Percentiles rank a stretch among this genome's conserved stretches.
These are phyloP conservation scores for Diphyllodes magnificus DNA, from an alignment of 2,113 vertebrate genomes.

Conservation along the genomic window DNA sequence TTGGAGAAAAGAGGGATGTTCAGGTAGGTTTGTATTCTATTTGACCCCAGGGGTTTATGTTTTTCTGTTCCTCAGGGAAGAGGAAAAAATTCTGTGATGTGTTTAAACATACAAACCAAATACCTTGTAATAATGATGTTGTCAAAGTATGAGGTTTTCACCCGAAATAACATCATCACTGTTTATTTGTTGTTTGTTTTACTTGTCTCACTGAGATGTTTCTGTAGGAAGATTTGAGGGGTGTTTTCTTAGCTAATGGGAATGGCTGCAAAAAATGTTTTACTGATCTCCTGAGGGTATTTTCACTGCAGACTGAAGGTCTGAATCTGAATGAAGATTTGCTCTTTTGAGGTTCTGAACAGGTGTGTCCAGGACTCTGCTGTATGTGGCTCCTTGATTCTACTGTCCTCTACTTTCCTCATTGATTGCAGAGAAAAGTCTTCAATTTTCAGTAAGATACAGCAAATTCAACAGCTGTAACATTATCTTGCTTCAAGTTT, in stretches of 20 bases:
- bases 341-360: not conserved
- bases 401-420: not conserved
- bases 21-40: not conserved
- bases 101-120: not conserved
- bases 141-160: not conserved
- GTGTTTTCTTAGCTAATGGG: not conserved
- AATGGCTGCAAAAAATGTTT: not conserved
- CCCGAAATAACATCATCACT: not conserved
- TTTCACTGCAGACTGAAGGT: not conserved
- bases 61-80: not conserved
- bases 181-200: not conserved
- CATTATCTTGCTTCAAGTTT: not conserved
- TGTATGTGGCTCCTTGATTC: not conserved
- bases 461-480: not conserved
- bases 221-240: not conserved
- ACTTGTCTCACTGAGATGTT: not conserved
- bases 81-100: not conserved
- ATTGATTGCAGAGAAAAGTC: not conserved
- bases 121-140: not conserved
- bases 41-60: not conserved
- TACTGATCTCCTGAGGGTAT: not conserved
- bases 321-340: not conserved
- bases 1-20: not conserved
- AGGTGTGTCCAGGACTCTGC: not conserved
- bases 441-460: not conserved